Percentiles rank a stretch among this genome's conserved stretches.
phyloP scores from a whole-genome alignment of 2,888 invertebrate genomes.

The Himalopsyche anomala region DNA sequence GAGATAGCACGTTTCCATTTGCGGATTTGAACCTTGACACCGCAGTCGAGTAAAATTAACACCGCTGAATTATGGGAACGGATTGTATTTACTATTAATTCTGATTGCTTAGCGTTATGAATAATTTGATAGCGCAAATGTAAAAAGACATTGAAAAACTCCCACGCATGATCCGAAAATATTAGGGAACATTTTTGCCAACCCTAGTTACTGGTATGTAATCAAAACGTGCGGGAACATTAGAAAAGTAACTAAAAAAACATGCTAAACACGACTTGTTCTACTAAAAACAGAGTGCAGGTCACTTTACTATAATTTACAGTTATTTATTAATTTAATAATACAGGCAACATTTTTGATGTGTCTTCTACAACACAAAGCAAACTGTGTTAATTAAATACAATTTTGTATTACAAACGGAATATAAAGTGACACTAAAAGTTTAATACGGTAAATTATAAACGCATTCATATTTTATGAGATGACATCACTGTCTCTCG shows the following conservation, averaged over 20 bases:
- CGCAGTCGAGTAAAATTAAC: no score
- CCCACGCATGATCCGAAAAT: no score
- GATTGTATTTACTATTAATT: no score
- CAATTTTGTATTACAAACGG: not conserved
- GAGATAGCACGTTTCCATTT: no score
- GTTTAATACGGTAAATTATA: not conserved
- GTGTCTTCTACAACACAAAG: not conserved
- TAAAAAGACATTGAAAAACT: no score
- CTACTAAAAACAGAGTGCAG: constrained; percentile 26
- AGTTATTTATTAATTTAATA: not conserved
- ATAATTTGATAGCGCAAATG: no score
- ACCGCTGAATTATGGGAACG: no score
- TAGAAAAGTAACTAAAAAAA: not conserved
- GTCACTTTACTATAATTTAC: constrained; percentile 7
- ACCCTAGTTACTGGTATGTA: not conserved
- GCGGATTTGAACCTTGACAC: no score
- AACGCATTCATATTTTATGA: not conserved
- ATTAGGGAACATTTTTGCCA: not conserved
- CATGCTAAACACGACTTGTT: constrained; percentile 32
- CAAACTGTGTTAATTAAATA: constrained; percentile 21
- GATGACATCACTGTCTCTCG: constrained; percentile 9
- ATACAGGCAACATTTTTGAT: not conserved
- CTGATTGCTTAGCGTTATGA: no score
- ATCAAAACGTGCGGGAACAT: constrained; percentile 26
- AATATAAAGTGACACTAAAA: not conserved